These are phyloP conservation scores for Antechinus stuartii DNA, from an alignment of 2,113 vertebrate species.

Conservation along the genomic window DNA sequence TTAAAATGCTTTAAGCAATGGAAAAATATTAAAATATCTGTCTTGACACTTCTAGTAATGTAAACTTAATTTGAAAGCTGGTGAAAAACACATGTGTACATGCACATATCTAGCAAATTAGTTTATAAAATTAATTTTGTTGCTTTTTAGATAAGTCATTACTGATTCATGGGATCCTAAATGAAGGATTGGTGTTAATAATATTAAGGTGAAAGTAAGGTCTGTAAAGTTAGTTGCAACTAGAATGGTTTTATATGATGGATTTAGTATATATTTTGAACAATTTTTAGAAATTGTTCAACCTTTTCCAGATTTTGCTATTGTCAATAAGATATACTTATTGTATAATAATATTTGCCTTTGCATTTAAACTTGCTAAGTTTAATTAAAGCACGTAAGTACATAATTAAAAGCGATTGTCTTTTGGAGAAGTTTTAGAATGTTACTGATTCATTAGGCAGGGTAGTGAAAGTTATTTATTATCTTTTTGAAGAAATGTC, in stretches of 20 bases:
- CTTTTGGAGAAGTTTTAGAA: not conserved
- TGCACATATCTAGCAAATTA: constrained; percentile 77
- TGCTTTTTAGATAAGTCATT: constrained; percentile 82
- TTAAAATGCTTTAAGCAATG: constrained; percentile 77
- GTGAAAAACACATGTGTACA: constrained; percentile 74
- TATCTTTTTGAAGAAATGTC: constrained; percentile 13
- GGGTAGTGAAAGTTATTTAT: not conserved
- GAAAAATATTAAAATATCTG: constrained; percentile 78
- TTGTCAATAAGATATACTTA: not conserved
- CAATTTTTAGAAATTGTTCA: not conserved
- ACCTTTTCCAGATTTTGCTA: not conserved
- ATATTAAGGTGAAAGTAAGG: constrained; percentile 83
- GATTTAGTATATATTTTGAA: constrained; percentile 52
- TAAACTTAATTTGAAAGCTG: constrained; percentile 71
- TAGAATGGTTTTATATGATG: constrained; percentile 62
- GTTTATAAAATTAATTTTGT: constrained; percentile 82
- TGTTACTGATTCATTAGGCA: not conserved
- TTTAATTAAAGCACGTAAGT: not conserved
- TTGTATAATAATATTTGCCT: not conserved
- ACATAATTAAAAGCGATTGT: not conserved
- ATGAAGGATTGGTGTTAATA: constrained; percentile 79
- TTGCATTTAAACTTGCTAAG: not conserved
- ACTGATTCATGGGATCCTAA: constrained; percentile 78
- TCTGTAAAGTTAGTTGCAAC: constrained; percentile 66
- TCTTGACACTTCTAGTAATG: constrained; percentile 60